A percentile compares a stretch with the other conserved stretches of the same genome.
These are phyloP conservation scores for Larimichthys crocea DNA, from an alignment of 2,113 vertebrate species.

Conservation along the genomic window DNA sequence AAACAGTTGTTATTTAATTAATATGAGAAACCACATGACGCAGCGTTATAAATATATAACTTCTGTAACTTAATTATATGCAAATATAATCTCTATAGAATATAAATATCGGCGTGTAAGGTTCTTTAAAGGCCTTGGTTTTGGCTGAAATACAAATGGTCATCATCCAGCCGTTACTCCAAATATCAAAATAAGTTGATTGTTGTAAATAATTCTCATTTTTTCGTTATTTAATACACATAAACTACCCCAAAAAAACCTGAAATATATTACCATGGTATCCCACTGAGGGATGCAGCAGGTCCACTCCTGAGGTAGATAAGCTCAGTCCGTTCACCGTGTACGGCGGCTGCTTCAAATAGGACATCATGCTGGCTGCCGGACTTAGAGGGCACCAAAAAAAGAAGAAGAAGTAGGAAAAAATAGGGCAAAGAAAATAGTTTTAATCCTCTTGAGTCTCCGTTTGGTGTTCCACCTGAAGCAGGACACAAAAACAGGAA, in stretches of 20 bases:
- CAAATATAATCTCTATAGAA: neutral
- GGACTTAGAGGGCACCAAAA: conserved; percentile 60
- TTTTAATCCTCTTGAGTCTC: conserved; percentile 58
- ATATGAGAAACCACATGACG: neutral
- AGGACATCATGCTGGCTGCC: conserved; percentile 98
- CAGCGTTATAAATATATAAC: neutral
- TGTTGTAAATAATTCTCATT: no score
- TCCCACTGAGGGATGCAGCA: conserved; percentile 97
- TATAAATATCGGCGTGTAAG: neutral
- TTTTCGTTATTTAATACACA: neutral
- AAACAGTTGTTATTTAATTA: neutral
- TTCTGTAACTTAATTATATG: neutral
- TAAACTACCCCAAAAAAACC: neutral
- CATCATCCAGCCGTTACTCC: neutral
- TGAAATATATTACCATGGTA: conserved; percentile 90
- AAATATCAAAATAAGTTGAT: neutral
- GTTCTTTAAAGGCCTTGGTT: neutral
- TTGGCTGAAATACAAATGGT: neutral
- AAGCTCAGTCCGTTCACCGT: conserved; percentile 97
- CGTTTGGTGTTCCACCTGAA: conserved; percentile 37
- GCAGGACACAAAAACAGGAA: conserved; percentile 10
- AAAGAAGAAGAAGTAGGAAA: conserved; percentile 30
- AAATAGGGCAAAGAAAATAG: conserved; percentile 7
- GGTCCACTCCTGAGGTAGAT: conserved; percentile 96
- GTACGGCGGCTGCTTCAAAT: conserved; percentile 99